A percentile compares a stretch with the other conserved stretches of the same genome.
Evolutionary conservation across 2,797 vertebrate genomes (phyloP).

Genomic region (Acanthurus tractus): DNA sequence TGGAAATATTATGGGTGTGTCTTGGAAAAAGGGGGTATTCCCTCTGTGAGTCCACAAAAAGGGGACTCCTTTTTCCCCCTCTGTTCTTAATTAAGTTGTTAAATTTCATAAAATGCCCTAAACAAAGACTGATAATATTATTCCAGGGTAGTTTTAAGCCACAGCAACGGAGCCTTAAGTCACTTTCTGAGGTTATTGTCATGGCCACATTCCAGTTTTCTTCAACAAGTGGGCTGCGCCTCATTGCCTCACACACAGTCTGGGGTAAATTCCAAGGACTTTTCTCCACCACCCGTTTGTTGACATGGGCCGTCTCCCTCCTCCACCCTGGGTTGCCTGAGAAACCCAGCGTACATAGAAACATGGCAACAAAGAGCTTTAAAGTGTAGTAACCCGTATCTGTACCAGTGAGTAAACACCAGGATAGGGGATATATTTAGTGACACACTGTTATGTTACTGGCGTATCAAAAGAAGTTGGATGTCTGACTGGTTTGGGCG

Average conservation of each 20-base stretch:
- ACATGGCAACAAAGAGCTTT: conserved; percentile 37
- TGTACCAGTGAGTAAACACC: background rate
- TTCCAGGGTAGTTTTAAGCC: background rate
- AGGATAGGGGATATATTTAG: background rate
- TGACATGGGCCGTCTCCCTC: conserved; percentile 7
- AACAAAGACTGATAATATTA: background rate
- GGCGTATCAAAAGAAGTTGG: background rate
- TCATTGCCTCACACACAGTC: conserved; percentile 21
- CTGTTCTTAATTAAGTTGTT: background rate
- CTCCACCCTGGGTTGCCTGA: conserved; percentile 56
- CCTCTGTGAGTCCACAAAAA: background rate
- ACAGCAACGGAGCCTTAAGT: conserved; percentile 13
- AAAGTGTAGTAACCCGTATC: background rate
- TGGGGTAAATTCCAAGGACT: conserved; percentile 56
- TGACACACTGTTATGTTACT: background rate
- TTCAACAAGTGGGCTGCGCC: conserved; percentile 26
- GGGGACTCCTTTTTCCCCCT: background rate
- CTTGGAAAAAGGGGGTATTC: conserved; percentile 36
- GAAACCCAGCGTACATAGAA: conserved; percentile 52
- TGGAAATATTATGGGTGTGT: conserved; percentile 54
- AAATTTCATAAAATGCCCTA: background rate
- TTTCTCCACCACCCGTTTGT: conserved; percentile 21
- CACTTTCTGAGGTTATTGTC: conserved; percentile 42
- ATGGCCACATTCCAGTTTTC: conserved; percentile 57
- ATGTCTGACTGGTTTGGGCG: background rate